Evolutionary conservation across 2,113 vertebrate species (phyloP).

Genomic region (Trachemys scripta): DNA sequence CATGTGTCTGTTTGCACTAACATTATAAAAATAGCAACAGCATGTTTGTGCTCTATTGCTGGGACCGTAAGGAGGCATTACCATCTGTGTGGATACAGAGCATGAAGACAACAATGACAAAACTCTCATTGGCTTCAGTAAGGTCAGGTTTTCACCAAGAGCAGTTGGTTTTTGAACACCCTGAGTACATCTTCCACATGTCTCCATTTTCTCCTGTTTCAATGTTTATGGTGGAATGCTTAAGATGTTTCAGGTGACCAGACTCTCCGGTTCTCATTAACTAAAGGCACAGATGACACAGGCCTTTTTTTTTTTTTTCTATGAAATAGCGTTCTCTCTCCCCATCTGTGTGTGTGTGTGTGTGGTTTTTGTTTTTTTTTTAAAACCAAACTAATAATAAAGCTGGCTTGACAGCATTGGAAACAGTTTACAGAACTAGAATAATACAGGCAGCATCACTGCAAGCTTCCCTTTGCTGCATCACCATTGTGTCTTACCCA

Average conservation of each 20-base stretch:
- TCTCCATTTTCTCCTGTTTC: not conserved
- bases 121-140: not conserved
- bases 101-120: not conserved
- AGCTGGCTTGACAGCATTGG: not conserved
- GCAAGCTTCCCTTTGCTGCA: not conserved
- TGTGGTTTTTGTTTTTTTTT: no score
- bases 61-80: not conserved
- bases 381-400: not conserved
- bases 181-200: accelerated
- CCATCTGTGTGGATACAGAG: not conserved
- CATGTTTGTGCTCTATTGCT: not conserved
- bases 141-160: not conserved
- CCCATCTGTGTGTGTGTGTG: not conserved
- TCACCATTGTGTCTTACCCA: no score
- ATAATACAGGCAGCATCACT: not conserved
- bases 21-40: not conserved
- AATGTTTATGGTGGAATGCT: not conserved
- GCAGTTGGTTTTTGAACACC: not conserved
- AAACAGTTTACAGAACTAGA: not conserved
- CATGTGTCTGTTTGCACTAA: not conserved
- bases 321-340: not conserved
- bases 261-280: not conserved
- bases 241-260: not conserved
- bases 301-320: not conserved
- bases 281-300: not conserved